Evolutionary conservation across 2,888 invertebrate species (phyloP).

Genomic region (Chironomus riparius): DNA sequence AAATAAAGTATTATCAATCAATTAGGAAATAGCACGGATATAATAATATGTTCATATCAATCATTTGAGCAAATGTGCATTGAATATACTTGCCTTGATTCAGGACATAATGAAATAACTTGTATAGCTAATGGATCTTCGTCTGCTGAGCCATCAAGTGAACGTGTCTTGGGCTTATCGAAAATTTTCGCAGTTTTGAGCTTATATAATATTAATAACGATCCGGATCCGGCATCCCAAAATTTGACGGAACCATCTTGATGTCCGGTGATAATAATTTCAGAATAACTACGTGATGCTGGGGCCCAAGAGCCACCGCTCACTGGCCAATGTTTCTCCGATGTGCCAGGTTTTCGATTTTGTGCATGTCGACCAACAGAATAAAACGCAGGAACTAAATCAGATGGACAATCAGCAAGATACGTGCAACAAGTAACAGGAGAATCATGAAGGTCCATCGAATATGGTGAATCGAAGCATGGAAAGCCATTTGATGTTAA

Average conservation of each 20-base stretch:
- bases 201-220: constrained; percentile 93
- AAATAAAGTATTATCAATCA: background rate
- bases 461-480: constrained; percentile 98
- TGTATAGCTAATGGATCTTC: constrained; percentile 88
- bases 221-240: constrained; percentile 97
- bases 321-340: constrained; percentile 92
- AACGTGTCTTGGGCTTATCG: constrained; percentile 50
- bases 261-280: constrained; percentile 97
- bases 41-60: too few species aligned
- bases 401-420: constrained; percentile 95
- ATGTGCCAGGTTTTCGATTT: constrained; percentile 74
- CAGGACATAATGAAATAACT: constrained; percentile 83
- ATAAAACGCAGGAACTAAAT: constrained; percentile 96
- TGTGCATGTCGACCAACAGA: constrained; percentile 74
- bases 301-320: constrained; percentile 95
- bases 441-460: constrained; percentile 99
- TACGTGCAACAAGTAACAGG: constrained; percentile 96
- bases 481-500: constrained; percentile 92
- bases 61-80: background rate
- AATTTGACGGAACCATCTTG: constrained; percentile 98
- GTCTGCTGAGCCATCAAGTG: constrained; percentile 52
- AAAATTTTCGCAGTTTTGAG: constrained; percentile 84
- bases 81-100: constrained; percentile 58
- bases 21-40: background rate
- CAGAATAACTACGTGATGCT: constrained; percentile 92